Base-by-base conservation (phyloP, 2,888 invertebrate species). In the Drosophila algonquin region DNA sequence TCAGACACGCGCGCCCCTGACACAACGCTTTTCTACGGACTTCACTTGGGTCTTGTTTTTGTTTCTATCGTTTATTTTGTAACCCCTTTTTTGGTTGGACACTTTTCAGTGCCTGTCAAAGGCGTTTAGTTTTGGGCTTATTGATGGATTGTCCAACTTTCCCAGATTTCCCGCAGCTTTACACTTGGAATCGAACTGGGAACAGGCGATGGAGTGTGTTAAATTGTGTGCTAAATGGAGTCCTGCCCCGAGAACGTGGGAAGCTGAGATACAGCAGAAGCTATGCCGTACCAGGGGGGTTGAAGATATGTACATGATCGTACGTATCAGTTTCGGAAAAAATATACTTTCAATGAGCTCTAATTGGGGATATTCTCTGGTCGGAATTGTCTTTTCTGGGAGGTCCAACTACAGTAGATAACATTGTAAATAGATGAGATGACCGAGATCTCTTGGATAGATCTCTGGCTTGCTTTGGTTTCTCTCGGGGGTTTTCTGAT, bases 41-140 rank as follows among this genome's bases (percentile, higher is more conserved):
- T 30, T 67, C 60, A 50, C 61, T 59, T 55, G 57, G 45, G 48
- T 16, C 24, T 60, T 44, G 48, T 48, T 21, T 52, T 55, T 51
- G 14, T 18, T 52, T 56, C n/a, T 45, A 14, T 47, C 54, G 52
- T 56, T 60, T 51, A 45, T 47, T 21, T 30, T 57, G 58, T 63
- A 45, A 55, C 52, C 62, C 53, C 58, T 59, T 57, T 59, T 21
- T 27, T 53, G 46, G n/a, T 21, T 35, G 47, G 30, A 45, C 54
- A 50, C 72, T 69, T 80, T 81, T 83, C 83, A 74, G 56, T 81
- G 87, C 62, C 75, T 83, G 83, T 87, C 83, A 87, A 81, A 80
- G 80, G 64, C 76, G 61, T 73, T 78, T 81, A 79, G 77, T 64
- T 77, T 59, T 48, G 47, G 27, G n/a, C 52, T 24, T 52, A 68